Base-by-base conservation (phyloP, 2,797 vertebrate species). In the Hirundo rustica region DNA sequence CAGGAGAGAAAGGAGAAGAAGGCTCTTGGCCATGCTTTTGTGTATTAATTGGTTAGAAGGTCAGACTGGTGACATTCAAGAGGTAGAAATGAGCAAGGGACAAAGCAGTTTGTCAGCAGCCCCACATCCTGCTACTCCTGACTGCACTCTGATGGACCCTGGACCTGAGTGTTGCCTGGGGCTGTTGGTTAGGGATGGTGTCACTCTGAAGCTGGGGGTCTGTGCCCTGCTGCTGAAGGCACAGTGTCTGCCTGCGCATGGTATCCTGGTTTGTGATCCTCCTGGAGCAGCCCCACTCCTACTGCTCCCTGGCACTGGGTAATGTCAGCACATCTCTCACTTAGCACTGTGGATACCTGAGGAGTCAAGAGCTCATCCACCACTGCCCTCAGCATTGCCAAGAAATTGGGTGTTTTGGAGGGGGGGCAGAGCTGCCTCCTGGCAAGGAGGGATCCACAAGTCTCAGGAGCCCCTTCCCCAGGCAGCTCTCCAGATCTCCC, bases 381-480 rank as follows among this genome's bases (percentile, higher is more conserved):
- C 1, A 0, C 17, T 70, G 32, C 30, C 21, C 30, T 47, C 62
- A 32, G 26, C 4, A 5, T 3, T 44, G 47, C 15, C 1, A 3
- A 32, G 36, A 38, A 53, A 16, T 4, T 50, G 32, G 4, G 2
- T 9, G 42, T 42, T 75, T 19, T 38, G 12, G 14, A 42, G 18
- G 1, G 23, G 27, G 20, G 45, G 29, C 29, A 53, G 42, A 54
- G 32, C 20, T 77, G 42, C 29, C 44, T 79, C 32, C 36, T 36
- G 76, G 22, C 23, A 57, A 45, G 9, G 22, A 86, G 45, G 10
- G 26, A 77, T 13, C 5, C 13, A 8, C 0, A 1, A 36, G 7
- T 50, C 38, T 42, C 36, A 18, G 1, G 3, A 51, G 9, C 21
- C 22, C 32, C 27, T 34, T 65, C 17, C 29, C 15, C 2, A 3